phyloP scores from a whole-genome alignment of 2,113 vertebrate species.

The Nothocercus julius region DNA sequence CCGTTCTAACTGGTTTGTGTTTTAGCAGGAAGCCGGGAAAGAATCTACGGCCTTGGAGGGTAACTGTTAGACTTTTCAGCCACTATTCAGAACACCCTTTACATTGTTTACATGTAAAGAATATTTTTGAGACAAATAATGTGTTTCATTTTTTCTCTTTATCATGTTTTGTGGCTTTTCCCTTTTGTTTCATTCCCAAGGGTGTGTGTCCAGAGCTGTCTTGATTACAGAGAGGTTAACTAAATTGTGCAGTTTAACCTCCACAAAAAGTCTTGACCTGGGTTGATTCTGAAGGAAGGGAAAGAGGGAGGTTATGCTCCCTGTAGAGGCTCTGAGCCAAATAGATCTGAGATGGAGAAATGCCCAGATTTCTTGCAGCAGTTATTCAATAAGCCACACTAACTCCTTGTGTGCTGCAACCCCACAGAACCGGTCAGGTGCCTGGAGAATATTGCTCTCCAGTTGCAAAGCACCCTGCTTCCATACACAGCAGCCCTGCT shows the following conservation, averaged over 20 bases:
- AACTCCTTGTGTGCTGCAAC: conserved; percentile 31
- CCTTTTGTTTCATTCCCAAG: conserved; percentile 37
- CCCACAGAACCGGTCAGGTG: conserved; percentile 8
- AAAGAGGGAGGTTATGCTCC: background rate
- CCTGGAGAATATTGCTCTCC: background rate
- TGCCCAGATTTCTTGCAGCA: conserved; percentile 51
- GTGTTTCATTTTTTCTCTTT: conserved; percentile 17
- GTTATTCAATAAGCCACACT: conserved; percentile 31
- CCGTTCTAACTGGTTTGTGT: background rate
- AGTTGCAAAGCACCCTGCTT: background rate
- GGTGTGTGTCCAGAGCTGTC: background rate
- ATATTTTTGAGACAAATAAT: conserved; percentile 7
- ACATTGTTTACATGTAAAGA: conserved; percentile 24
- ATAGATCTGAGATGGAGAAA: conserved; percentile 46
- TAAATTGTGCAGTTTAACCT: background rate
- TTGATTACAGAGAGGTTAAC: conserved; percentile 38
- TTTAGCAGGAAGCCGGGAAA: background rate
- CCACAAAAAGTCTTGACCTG: conserved; percentile 46
- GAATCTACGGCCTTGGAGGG: background rate
- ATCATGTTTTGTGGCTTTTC: conserved; percentile 4
- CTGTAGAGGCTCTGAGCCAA: conserved; percentile 48
- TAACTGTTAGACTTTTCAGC: background rate
- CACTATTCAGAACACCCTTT: background rate
- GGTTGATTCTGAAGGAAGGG: conserved; percentile 11
- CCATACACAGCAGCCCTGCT: background rate